These are phyloP conservation scores for Phaonia tiefii DNA, from an alignment of 2,888 invertebrate species.

Conservation along the genomic window DNA sequence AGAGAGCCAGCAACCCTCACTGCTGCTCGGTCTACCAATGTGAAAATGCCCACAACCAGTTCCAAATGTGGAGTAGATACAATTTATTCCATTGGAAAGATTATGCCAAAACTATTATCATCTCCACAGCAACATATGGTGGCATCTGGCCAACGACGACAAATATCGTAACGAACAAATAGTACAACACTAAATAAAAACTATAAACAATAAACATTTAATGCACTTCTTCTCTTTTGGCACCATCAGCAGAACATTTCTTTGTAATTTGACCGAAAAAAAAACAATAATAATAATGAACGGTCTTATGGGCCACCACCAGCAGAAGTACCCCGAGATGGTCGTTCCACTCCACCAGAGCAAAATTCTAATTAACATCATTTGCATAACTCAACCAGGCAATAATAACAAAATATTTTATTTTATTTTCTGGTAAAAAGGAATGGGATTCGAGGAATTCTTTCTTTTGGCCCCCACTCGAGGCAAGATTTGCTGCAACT, in stretches of 20 bases:
- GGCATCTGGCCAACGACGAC: slow-evolving; percentile 58
- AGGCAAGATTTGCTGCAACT: slow-evolving; percentile 38
- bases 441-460: neutral
- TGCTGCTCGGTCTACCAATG: neutral
- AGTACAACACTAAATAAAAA: slow-evolving; percentile 51
- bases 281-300: slow-evolving; percentile 12
- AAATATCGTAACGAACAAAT: neutral
- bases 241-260: slow-evolving; percentile 39
- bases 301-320: slow-evolving; percentile 11
- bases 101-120: slow-evolving; percentile 66
- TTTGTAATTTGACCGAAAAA: slow-evolving; percentile 44
- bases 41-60: neutral
- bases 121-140: slow-evolving; percentile 63
- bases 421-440: neutral
- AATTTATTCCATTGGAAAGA: slow-evolving; percentile 30
- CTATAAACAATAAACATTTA: slow-evolving; percentile 66
- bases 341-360: neutral
- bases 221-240: slow-evolving; percentile 64
- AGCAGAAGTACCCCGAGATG: neutral
- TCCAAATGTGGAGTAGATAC: slow-evolving; percentile 12
- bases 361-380: slow-evolving; percentile 66
- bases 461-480: slow-evolving; percentile 2
- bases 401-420: slow-evolving; percentile 50
- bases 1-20: slow-evolving; percentile 1
- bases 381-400: slow-evolving; percentile 64